These are phyloP conservation scores for Tricholauxania praeusta DNA, from an alignment of 2,888 invertebrate genomes.

Conservation along the genomic window DNA sequence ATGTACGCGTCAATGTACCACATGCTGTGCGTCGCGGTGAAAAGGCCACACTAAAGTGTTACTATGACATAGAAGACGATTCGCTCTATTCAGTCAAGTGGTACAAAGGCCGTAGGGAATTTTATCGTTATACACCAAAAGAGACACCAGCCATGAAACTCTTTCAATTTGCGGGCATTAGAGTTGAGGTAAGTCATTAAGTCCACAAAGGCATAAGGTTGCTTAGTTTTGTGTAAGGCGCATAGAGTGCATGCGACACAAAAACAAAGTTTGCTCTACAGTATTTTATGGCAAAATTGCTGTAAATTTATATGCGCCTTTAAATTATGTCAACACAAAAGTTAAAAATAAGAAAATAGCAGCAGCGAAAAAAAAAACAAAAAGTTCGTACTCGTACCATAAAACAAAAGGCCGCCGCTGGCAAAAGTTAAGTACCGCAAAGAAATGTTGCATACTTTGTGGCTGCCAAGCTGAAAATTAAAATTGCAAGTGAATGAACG, in stretches of 20 bases:
- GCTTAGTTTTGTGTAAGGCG: neutral
- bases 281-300: neutral
- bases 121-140: conserved; percentile 83
- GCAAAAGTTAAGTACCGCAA: conserved; percentile 4
- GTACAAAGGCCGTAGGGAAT: conserved; percentile 84
- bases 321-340: conserved; percentile 7
- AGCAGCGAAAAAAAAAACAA: neutral
- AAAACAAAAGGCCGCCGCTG: neutral
- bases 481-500: neutral
- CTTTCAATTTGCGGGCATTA: conserved; percentile 77
- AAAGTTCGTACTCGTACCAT: neutral
- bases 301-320: neutral
- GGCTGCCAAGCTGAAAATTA: neutral
- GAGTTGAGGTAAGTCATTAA: conserved; percentile 80
- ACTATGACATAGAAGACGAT: conserved; percentile 80
- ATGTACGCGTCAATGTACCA: conserved; percentile 76
- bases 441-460: neutral
- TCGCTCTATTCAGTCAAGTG: conserved; percentile 86
- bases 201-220: neutral
- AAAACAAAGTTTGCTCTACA: neutral
- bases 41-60: conserved; percentile 75
- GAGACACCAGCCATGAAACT: conserved; percentile 77
- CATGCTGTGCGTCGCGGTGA: conserved; percentile 74
- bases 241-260: neutral
- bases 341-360: neutral